Percentiles rank a stretch among this genome's conserved stretches.
Evolutionary conservation across 2,888 invertebrate species (phyloP).

Genomic region (Leucozona laternaria): DNA sequence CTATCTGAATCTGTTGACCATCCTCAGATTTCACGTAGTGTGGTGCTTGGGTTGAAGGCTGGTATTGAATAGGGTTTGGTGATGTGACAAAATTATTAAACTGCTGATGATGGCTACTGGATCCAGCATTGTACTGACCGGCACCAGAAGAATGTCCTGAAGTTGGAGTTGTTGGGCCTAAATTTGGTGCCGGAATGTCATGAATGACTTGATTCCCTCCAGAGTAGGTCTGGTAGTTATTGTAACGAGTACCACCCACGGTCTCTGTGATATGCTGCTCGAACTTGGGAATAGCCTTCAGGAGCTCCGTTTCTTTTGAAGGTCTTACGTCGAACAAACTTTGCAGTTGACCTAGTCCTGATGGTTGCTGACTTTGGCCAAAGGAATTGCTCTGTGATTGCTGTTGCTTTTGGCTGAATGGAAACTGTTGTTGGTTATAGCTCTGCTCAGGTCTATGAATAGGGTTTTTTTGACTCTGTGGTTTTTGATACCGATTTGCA

Average conservation of each 20-base stretch:
- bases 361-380: slow-evolving; percentile 52
- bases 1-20: slow-evolving; percentile 82
- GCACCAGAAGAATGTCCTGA: slow-evolving; percentile 61
- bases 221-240: slow-evolving; percentile 76
- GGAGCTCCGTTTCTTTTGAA: slow-evolving; percentile 88
- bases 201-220: slow-evolving; percentile 81
- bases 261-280: slow-evolving; percentile 90
- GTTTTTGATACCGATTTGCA: slow-evolving; percentile 76
- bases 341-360: slow-evolving; percentile 83
- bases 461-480: slow-evolving; percentile 69
- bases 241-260: slow-evolving; percentile 79
- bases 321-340: slow-evolving; percentile 83
- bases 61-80: slow-evolving; percentile 69
- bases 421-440: slow-evolving; percentile 44
- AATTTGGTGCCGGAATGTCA: slow-evolving; percentile 82
- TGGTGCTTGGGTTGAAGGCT: slow-evolving; percentile 78
- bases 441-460: slow-evolving; percentile 50
- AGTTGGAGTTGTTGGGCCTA: slow-evolving; percentile 78
- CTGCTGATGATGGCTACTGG: slow-evolving; percentile 75
- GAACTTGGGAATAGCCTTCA: slow-evolving; percentile 90
- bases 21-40: slow-evolving; percentile 81
- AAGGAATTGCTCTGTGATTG: slow-evolving; percentile 51
- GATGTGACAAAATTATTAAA: slow-evolving; percentile 79
- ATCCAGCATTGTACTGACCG: slow-evolving; percentile 77
- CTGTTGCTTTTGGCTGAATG: slow-evolving; percentile 66